Base-by-base conservation (phyloP, 2,888 invertebrate genomes). In the Rhabditoides inermis region DNA sequence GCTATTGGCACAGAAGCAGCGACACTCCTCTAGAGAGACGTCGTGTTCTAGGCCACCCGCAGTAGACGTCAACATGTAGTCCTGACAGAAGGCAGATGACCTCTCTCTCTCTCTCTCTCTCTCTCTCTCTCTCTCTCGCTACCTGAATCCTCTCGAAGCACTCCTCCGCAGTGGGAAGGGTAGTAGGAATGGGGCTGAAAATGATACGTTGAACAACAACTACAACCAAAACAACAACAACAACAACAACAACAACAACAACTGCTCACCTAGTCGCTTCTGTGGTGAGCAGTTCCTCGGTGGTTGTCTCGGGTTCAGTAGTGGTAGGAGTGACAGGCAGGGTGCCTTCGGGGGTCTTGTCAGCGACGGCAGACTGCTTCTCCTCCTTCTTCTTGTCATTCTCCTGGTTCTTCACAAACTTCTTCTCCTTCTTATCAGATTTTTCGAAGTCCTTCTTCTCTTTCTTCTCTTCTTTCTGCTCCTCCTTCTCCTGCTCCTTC, bases 1-100 rank as follows among this genome's bases (percentile, higher is more conserved):
- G 55, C 69, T 70, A 48, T 69, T 71, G 26, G 76, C 75, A 51
- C 75, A 75, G 45, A 69, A 56, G 50, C 75, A 76, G 51, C 73
- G 58, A 56, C 75, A 75, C 27, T 75, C 69, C 40, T 70, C 70
- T 10, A 75, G 30, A 1, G 65, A 54, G 6, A 75, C 66, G 32
- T 69, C 68, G 32, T 68, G 69, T 42, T 76, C 73, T 1, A 75
- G 55, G 5, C 72, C 73, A 4, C 70, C 74, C 25, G 75, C 73
- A 18, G 68, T 66, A 30, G 65, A 65, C 12, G 56, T 60, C 66
- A 76, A 68, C 46, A 70, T 36, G 37, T 58, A 60, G 15, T 58
- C 60, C n/a, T n/a, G n/a, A n/a, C n/a, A n/a, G n/a, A n/a, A n/a
- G n/a, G n/a, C n/a, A n/a, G 39, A 45, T 60, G 57, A 57, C 59